A percentile compares a stretch with the other conserved stretches of the same genome.
phyloP scores from a whole-genome alignment of 1,140 invertebrate genomes.

The Monochamus saltuarius region DNA sequence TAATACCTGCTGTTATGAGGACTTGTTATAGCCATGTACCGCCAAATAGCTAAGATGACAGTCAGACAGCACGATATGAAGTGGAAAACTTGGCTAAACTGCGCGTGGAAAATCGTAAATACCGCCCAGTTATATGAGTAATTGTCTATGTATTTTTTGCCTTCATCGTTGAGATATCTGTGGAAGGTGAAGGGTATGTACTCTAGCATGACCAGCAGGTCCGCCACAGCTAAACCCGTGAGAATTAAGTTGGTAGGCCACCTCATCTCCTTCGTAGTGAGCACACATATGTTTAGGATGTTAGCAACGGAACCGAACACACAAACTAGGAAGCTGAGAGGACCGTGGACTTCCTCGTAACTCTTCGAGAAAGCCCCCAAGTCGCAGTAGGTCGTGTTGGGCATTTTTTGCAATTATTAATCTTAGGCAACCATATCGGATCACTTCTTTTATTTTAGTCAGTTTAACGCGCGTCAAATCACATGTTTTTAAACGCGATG shows the following conservation, averaged over 20 bases:
- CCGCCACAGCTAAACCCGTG: constrained; percentile 86
- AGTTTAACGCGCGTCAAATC: too few species aligned
- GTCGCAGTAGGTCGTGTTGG: constrained; percentile 34
- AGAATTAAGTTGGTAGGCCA: constrained; percentile 83
- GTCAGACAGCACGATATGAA: constrained; percentile 93
- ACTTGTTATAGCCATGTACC: constrained; percentile 86
- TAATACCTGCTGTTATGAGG: constrained; percentile 67
- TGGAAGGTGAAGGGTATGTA: constrained; percentile 89
- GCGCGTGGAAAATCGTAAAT: constrained; percentile 81
- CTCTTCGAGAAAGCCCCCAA: constrained; percentile 52
- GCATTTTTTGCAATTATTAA: too few species aligned
- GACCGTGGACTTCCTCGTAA: constrained; percentile 70
- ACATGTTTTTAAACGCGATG: too few species aligned
- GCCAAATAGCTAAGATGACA: constrained; percentile 88
- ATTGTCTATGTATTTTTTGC: constrained; percentile 59
- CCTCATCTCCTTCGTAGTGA: constrained; percentile 86
- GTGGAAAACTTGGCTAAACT: constrained; percentile 84
- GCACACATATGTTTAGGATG: constrained; percentile 88
- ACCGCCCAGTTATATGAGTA: constrained; percentile 76
- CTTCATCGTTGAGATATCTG: constrained; percentile 65
- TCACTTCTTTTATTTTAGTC: too few species aligned
- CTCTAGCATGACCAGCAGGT: constrained; percentile 90
- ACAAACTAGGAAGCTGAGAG: constrained; percentile 78
- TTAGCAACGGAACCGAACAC: constrained; percentile 92
- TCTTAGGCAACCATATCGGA: too few species aligned